phyloP scores from a whole-genome alignment of 2,797 vertebrate genomes.

The Antrozous pallidus region DNA sequence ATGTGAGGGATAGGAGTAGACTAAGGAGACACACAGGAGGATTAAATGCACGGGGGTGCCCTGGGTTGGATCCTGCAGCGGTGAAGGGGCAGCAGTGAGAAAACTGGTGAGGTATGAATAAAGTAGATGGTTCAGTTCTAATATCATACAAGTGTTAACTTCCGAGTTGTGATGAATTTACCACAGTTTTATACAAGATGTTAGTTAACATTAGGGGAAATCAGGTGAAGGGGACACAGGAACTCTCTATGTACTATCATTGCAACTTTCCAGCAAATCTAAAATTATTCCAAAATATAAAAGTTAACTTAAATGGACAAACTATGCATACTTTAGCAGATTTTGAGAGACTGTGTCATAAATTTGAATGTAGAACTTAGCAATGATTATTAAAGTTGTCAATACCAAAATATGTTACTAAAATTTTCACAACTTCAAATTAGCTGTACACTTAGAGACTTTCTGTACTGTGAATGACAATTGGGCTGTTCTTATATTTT shows the following conservation, averaged over 20 bases:
- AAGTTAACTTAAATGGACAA: neutral
- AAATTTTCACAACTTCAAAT: slow-evolving; percentile 4
- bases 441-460: neutral
- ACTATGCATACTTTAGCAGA: neutral
- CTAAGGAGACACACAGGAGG: neutral
- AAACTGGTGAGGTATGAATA: no score
- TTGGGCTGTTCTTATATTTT: neutral
- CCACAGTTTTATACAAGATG: no score
- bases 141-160: no score
- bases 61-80: neutral
- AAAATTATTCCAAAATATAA: neutral
- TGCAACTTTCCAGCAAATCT: no score
- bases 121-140: no score
- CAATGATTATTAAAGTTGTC: slow-evolving; percentile 11
- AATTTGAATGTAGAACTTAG: neutral
- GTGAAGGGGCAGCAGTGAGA: no score
- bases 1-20: neutral
- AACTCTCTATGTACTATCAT: no score
- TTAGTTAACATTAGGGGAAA: no score
- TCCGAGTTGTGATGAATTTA: no score
- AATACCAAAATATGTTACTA: neutral
- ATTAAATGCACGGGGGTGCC: neutral
- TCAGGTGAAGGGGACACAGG: no score
- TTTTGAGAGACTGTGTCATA: neutral
- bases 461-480: neutral